Base-by-base conservation (phyloP, 2,888 invertebrate genomes). In the Malacosoma neustria region DNA sequence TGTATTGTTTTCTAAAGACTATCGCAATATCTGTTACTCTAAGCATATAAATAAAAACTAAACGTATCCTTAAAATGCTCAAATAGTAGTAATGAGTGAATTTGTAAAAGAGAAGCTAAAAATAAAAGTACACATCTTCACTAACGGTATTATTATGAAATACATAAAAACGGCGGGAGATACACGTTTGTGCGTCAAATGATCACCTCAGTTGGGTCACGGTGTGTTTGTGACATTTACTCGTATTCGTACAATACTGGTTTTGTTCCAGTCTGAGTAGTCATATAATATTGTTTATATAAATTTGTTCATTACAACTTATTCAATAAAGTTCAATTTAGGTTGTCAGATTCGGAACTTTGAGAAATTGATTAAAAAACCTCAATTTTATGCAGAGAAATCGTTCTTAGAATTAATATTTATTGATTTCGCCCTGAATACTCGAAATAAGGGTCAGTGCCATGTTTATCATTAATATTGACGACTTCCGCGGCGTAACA, bases 201-300 rank as follows among this genome's bases (percentile, higher is more conserved):
- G 54, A 58, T 63, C 64, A 55, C 50, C 57, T 57, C 57, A 57
- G 56, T 51, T 54, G 62, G 73, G 74, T 75, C 76, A 73, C 62
- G 71, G 57, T 57, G 56, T 65, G 70, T 54, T 68, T 67, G 61
- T 79, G 80, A 81, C 60, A 50, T 57, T 45, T 46, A 49, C 62
- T 67, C 61, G 65, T 68, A 65, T 68, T 70, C 70, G 79, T 76
- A 72, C 64, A 50, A 71, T 80, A 80, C 79, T 77, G 79, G 80
- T 81, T 80, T 68, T 60, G 52, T 54, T 49, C 57, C 55, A 55
- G 44, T 49, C 54, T 46, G 40, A 38, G 38, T 41, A n/a, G n/a
- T n/a, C n/a, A n/a, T n/a, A n/a, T n/a, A n/a, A n/a, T n/a, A n/a
- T n/a, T n/a, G n/a, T n/a, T n/a, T n/a, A n/a, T n/a, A n/a, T n/a